These are phyloP conservation scores for Drosophila paranaensis DNA, from an alignment of 2,888 invertebrate species.

Conservation along the genomic window DNA sequence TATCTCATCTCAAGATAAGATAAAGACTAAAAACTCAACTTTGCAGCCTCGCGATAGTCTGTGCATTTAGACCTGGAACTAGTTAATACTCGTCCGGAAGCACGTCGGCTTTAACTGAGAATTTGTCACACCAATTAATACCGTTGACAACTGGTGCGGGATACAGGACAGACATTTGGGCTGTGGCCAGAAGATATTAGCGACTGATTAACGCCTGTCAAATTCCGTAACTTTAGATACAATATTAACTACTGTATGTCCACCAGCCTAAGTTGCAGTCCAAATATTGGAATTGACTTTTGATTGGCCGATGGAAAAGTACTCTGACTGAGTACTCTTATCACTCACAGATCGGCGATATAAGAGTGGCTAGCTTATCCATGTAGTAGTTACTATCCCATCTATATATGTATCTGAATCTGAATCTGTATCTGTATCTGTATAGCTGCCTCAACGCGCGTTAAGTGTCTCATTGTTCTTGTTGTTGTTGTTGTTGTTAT, in stretches of 20 bases:
- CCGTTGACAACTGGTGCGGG: slow-evolving; percentile 1
- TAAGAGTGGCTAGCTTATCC: slow-evolving; percentile 15
- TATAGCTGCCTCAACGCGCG: slow-evolving; percentile 45
- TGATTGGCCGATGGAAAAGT: slow-evolving; percentile 58
- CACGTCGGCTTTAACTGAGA: background rate
- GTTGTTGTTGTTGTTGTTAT: slow-evolving; percentile 38
- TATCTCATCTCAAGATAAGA: slow-evolving; percentile 24
- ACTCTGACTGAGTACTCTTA: slow-evolving; percentile 35
- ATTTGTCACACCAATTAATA: slow-evolving; percentile 5
- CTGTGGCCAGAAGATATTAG: slow-evolving; percentile 41
- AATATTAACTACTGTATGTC: background rate
- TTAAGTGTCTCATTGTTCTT: slow-evolving; percentile 73
- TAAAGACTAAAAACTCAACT: slow-evolving; percentile 12
- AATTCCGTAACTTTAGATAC: slow-evolving; percentile 7
- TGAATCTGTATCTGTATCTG: background rate
- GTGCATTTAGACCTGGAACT: background rate
- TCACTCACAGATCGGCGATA: slow-evolving; percentile 18
- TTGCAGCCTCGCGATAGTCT: slow-evolving; percentile 4
- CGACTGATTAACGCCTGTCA: slow-evolving; percentile 30
- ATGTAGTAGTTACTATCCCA: slow-evolving; percentile 13
- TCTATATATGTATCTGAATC: background rate
- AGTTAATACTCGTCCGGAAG: slow-evolving; percentile 38
- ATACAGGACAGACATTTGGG: background rate
- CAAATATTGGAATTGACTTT: slow-evolving; percentile 53
- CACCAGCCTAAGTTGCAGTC: slow-evolving; percentile 26